Evolutionary conservation across 1,140 invertebrate species (phyloP), one percentile per base, ranked within the genome.

Genomic region (Dolichoris vasculosae): DNA sequence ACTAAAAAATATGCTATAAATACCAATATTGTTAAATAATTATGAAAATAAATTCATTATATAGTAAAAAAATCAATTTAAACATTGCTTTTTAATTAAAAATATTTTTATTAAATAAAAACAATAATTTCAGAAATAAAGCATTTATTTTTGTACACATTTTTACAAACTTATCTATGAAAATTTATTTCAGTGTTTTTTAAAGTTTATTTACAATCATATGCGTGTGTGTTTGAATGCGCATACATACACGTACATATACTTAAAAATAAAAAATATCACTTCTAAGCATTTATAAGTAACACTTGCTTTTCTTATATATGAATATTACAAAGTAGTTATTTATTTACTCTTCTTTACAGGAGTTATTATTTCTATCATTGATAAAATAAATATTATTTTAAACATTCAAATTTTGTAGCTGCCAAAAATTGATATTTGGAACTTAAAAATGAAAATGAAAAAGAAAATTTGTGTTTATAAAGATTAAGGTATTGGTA

Each of bases 401-500:
- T 71, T 71, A 20, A 71, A 1, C 6, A 23, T 13, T 71, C 6
- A 71, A 71, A 71, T 11, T 32, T 23, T 71, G 32, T 40, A 35
- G n/a, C 7, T 11, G 6, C 30, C 32, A 17, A 71, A 71, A 40
- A 38, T 71, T 40, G 20, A 7, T 23, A 20, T 11, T 71, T 40
- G 4, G 35, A 71, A 20, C 38, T 51, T 51, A 38, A 4, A 71
- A 2, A 71, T 71, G 7, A 71, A 38, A 40, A 38, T 40, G 23
- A 71, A 71, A 71, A 20, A 40, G 11, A 71, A 71, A n/a, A 75
- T 75, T 30, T n/a, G 43, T 26, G 35, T 32, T 51, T 48, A 46
- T 11, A 67, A 81, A 59, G 7, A 48, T 85, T 17, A 85, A 32
- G 84, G 84, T 32, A 85, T 80, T 30, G 67, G 77, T 59, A 85